A percentile compares a stretch with the other conserved stretches of the same genome.
Conservation (phyloP, 1,140 invertebrate genomes). For the Arctopsyche grandis region DNA sequence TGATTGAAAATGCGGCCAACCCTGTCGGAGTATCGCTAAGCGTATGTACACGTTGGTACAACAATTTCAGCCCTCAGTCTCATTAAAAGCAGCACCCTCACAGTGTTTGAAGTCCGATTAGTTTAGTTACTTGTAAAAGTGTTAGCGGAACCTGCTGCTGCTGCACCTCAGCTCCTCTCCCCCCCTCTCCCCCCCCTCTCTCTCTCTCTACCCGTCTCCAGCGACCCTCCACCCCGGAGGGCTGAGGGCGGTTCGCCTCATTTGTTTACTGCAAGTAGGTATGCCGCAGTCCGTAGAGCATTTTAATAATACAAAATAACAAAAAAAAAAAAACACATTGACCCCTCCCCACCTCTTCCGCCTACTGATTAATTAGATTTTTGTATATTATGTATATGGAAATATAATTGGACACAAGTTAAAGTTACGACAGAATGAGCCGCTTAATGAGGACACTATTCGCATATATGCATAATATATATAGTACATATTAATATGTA, state of each 20-base stretch:
- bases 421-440: not conserved
- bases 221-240: not conserved
- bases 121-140: conserved; percentile 56
- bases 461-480: not conserved
- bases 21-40: too few relatives aligned
- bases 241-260: conserved; percentile 36
- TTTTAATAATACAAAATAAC: conserved; percentile 32
- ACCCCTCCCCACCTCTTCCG: too few relatives aligned
- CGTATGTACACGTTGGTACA: conserved; percentile 17
- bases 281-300: conserved; percentile 15
- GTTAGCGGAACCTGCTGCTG: conserved; percentile 40
- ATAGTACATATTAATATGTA: too few relatives aligned
- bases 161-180: not conserved
- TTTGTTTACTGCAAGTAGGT: conserved; percentile 47
- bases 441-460: not conserved
- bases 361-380: too few relatives aligned
- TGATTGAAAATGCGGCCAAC: too few relatives aligned
- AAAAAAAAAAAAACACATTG: too few relatives aligned
- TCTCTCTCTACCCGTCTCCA: too few relatives aligned
- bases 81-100: conserved; percentile 54
- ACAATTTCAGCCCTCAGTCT: conserved; percentile 49
- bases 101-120: conserved; percentile 55
- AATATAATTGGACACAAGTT: too few relatives aligned
- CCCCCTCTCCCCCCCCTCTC: not conserved
- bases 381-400: too few relatives aligned